phyloP scores from a whole-genome alignment of 2,113 vertebrate species.

The Gadus chalcogrammus region DNA sequence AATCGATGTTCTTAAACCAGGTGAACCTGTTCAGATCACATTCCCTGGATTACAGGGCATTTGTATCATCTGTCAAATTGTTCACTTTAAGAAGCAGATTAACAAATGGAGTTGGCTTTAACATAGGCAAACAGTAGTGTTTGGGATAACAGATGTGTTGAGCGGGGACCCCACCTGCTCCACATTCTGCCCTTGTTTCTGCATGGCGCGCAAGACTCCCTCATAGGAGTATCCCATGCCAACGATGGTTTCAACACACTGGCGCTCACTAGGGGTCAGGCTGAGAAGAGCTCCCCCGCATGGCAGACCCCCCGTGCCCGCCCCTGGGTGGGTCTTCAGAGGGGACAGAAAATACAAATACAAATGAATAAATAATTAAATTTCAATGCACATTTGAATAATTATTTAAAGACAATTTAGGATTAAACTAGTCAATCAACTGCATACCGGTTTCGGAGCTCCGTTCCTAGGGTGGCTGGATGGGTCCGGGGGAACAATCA shows the following conservation, averaged over 20 bases:
- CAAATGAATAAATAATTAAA: not conserved
- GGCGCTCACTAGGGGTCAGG: conserved; percentile 83
- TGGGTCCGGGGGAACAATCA: conserved; percentile 49
- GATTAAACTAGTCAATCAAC: not conserved
- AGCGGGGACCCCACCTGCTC: conserved; percentile 80
- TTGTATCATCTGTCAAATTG: too few species aligned
- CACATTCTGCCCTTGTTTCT: conserved; percentile 92
- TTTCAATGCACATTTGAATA: not conserved
- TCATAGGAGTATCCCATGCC: conserved; percentile 94
- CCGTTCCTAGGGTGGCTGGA: conserved; percentile 51
- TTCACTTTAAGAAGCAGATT: too few species aligned
- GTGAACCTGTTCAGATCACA: too few species aligned
- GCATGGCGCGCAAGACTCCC: conserved; percentile 91
- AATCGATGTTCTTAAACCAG: too few species aligned
- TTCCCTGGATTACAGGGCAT: too few species aligned
- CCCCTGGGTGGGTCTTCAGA: conserved; percentile 47
- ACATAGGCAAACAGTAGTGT: too few species aligned
- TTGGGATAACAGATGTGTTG: not conserved
- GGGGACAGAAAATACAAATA: conserved; percentile 1
- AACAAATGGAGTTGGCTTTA: too few species aligned
- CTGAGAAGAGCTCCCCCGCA: conserved; percentile 67
- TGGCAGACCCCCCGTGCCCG: conserved; percentile 42
- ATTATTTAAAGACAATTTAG: too few species aligned
- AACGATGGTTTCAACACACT: conserved; percentile 88
- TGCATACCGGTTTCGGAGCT: conserved; percentile 62